Conservation (phyloP, 2,797 vertebrate genomes). For the Propithecus deckenii region DNA sequence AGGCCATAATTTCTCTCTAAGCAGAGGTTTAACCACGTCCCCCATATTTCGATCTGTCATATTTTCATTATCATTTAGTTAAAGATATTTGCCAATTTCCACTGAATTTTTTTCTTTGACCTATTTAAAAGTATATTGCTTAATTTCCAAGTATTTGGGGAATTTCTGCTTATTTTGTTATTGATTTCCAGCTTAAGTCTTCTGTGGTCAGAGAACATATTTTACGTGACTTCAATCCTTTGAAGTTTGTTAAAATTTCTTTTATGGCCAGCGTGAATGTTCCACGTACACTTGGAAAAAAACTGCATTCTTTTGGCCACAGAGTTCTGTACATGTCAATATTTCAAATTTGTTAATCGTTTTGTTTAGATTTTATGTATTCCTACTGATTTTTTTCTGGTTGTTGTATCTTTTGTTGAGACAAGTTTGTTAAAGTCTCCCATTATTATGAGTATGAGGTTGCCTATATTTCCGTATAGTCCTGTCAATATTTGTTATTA, state of each 20-base stretch:
- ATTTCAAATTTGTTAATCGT: neutral
- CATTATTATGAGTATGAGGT: neutral
- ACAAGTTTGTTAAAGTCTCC: neutral
- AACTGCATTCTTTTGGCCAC: neutral
- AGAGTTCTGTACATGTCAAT: neutral
- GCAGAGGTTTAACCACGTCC: neutral
- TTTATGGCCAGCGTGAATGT: conserved; percentile 40
- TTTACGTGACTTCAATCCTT: conserved; percentile 47
- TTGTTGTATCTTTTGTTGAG: neutral
- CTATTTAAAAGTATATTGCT: conserved; percentile 65
- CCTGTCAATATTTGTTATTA: neutral
- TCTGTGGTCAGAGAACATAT: conserved; percentile 55
- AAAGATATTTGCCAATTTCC: conserved; percentile 44
- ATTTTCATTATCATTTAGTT: conserved; percentile 43
- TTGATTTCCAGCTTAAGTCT: conserved; percentile 64
- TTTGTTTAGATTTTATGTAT: neutral
- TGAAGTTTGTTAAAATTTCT: conserved; percentile 56
- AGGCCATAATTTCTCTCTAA: conserved; percentile 2
- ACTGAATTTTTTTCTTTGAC: conserved; percentile 44
- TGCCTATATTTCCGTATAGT: neutral
- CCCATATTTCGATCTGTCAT: neutral
- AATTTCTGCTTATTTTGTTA: conserved; percentile 63
- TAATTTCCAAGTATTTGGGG: conserved; percentile 64
- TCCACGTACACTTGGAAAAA: conserved; percentile 5
- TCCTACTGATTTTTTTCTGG: neutral